Evolutionary conservation across 2,888 invertebrate genomes (phyloP), one percentile per base, ranked within the genome.

Genomic region (Drosophila aldrichi): DNA sequence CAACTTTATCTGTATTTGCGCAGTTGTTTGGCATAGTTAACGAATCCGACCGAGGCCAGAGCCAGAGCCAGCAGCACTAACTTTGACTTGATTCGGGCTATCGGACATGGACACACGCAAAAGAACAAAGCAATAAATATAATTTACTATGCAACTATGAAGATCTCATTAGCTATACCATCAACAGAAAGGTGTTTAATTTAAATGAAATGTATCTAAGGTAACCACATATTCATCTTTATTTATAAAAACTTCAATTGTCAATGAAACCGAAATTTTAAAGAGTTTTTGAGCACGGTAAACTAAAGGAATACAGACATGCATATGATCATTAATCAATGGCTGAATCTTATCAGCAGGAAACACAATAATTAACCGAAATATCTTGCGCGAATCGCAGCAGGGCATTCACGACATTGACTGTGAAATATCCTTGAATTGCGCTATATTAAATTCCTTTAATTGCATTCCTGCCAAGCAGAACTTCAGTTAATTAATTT

Each of bases 401-500:
- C 18, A n/a, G 34, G 29, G 44, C 51, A 59, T 48, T 55, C 20
- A 40, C 46, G 41, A 10, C 48, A 52, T 18, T 18, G 22, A 20
- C 54, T 68, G 56, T 54, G 49, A 52, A 70, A 74, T 74, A 63
- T 61, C 48, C 70, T 77, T 79, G 62, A 84, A 77, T 82, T 70
- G 58, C 62, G 56, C 25, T 56, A 52, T 63, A 64, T 82, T 71
- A 73, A 79, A 77, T 74, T 77, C 49, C 64, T 46, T 57, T 67
- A 69, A 77, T 82, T 85, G 57, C 61, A 69, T 70, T 68, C 36
- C 74, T 68, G 67, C 18, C 65, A 57, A 62, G 63, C 73, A 71
- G 63, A 74, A 78, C 68, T 74, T 38, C 64, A 64, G 74, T 82
- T 84, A 85, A 88, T 84, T 88, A 88, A 84, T 80, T 84, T 88